Conservation (phyloP, 1,140 invertebrate species). For the Drosophila eugracilis region DNA sequence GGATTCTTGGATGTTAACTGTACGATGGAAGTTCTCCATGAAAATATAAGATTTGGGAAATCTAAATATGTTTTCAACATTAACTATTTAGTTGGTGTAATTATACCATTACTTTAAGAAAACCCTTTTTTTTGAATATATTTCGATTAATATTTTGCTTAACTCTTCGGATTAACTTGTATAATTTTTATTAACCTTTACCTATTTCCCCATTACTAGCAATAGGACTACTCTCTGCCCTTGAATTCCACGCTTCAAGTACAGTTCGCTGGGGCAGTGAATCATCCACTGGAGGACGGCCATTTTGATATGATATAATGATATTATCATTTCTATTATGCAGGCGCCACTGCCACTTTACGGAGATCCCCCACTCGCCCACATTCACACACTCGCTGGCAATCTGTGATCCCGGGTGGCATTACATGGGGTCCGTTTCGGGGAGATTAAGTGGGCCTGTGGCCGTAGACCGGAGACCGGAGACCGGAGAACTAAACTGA, state of each 20-base stretch:
- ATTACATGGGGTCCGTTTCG: slow-evolving; percentile 62
- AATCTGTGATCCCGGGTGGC: slow-evolving; percentile 43
- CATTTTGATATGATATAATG: slow-evolving; percentile 71
- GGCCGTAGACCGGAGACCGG: slow-evolving; percentile 32
- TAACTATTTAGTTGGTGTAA: no score
- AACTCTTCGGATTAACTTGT: neutral
- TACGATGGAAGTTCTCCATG: no score
- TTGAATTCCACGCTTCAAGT: slow-evolving; percentile 22
- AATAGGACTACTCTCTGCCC: slow-evolving; percentile 15
- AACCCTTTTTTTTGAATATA: no score
- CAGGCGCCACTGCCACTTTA: slow-evolving; percentile 78
- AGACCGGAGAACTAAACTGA: slow-evolving; percentile 14
- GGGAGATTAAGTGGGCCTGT: slow-evolving; percentile 62
- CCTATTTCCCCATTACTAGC: neutral
- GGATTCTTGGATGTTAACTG: no score
- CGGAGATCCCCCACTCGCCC: slow-evolving; percentile 63
- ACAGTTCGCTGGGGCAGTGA: slow-evolving; percentile 27
- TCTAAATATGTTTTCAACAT: no score
- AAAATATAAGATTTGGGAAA: no score
- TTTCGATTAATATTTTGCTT: no score
- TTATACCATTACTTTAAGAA: no score
- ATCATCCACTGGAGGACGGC: slow-evolving; percentile 42
- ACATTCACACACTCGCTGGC: slow-evolving; percentile 7
- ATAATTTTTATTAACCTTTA: neutral
- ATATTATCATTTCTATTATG: slow-evolving; percentile 76